A percentile compares a stretch with the other conserved stretches of the same genome.
Evolutionary conservation across 2,113 vertebrate species (phyloP).

Genomic region (Castor canadensis): DNA sequence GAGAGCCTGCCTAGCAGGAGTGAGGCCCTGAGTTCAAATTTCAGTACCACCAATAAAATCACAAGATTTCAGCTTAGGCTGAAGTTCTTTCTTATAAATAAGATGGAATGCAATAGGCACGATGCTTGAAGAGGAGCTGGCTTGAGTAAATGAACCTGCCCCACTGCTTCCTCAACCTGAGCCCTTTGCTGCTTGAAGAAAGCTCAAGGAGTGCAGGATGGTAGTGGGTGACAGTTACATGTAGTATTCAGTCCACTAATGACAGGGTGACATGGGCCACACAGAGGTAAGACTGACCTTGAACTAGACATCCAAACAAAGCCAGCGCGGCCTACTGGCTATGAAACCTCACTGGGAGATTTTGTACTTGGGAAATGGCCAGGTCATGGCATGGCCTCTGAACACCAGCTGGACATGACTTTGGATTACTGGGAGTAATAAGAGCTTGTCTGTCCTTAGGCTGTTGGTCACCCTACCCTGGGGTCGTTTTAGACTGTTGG

Average conservation of each 20-base stretch:
- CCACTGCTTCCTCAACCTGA: background rate
- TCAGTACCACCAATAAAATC: too few species aligned
- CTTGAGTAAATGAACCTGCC: background rate
- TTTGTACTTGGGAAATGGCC: background rate
- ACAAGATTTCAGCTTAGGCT: too few species aligned
- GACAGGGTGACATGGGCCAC: background rate
- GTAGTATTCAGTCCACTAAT: background rate
- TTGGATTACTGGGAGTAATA: background rate
- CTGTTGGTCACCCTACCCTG: background rate
- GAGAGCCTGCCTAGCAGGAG: too few species aligned
- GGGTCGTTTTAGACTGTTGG: background rate
- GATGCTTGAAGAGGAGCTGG: too few species aligned
- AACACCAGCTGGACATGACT: background rate
- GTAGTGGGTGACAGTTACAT: background rate
- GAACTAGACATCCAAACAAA: too few species aligned
- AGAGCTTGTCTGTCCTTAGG: background rate
- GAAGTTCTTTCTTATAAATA: background rate
- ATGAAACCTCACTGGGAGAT: background rate
- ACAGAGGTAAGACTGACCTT: background rate
- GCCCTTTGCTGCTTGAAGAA: background rate
- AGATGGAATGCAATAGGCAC: background rate
- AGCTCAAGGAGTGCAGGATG: background rate
- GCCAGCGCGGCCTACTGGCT: too few species aligned
- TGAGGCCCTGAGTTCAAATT: too few species aligned
- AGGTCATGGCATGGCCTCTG: background rate